Evolutionary conservation across 2,888 invertebrate species (phyloP), one percentile per base, ranked within the genome.

Genomic region (Apoda limacodes): DNA sequence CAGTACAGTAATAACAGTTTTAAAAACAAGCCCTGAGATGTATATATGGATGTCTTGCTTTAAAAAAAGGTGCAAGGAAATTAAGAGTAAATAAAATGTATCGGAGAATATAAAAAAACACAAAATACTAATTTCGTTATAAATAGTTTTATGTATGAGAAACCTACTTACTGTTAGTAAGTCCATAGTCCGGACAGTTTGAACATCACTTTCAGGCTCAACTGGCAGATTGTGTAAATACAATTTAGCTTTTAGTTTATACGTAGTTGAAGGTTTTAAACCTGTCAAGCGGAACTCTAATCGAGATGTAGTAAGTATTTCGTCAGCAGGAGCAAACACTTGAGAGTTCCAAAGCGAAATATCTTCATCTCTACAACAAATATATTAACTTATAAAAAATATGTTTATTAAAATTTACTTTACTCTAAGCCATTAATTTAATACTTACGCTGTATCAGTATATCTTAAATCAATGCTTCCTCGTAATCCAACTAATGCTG

Each of bases 401-500:
- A 22, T 22, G 5, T 13, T 4, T 9, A 3, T 1, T 13, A n/a
- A 24, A 13, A 26, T 7, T 2, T 13, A 31, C 9, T 17, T 3
- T 2, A 26, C 9, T n/a, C 17, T 19, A 12, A n/a, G n/a, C n/a
- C n/a, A n/a, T n/a, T n/a, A n/a, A 13, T 13, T 13, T 13, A 19
- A 21, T 35, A 82, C 86, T 83, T 71, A 90, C 90, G 82, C 66
- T 51, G 85, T 85, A 53, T 91, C 89, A 5, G 93, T 93, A 60
- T 93, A 95, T 55, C 92, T 84, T 37, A 95, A 81, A 65, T 95
- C 93, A 2, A 95, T 92, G 41, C 93, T 87, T 32, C 95, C 95
- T 50, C 92, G 88, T 24, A 95, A 80, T 14, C 94, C 94, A 5
- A 95, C 93, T 43, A 93, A 85, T 2, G 93, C 84, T 11, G 87